Conservation (phyloP, 2,797 vertebrate species). For the Cossypha niveicapilla region DNA sequence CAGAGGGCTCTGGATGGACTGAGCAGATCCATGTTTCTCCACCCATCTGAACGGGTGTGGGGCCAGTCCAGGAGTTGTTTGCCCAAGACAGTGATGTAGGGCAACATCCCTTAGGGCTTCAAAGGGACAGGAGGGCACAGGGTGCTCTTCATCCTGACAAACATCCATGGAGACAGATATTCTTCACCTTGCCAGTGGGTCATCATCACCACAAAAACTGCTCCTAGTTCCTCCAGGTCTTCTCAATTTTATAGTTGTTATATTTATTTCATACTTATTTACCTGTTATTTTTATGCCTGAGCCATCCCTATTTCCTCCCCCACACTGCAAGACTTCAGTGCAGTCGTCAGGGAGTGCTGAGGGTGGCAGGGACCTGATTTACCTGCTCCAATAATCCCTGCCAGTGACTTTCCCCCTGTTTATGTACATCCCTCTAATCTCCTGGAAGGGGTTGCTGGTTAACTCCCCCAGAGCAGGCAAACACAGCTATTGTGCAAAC, state of each 20-base stretch:
- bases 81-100: fast-evolving
- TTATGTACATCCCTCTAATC: neutral
- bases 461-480: neutral
- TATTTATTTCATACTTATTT: neutral
- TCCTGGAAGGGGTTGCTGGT: neutral
- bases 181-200: neutral
- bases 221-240: neutral
- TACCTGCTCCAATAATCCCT: neutral
- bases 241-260: neutral
- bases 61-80: neutral
- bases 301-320: neutral
- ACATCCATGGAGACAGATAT: neutral
- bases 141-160: neutral
- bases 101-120: neutral
- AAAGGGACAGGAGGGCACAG: neutral
- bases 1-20: neutral
- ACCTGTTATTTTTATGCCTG: no score
- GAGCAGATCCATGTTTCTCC: neutral
- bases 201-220: neutral
- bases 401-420: neutral
- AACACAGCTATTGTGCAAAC: slow-evolving; percentile 18
- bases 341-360: neutral
- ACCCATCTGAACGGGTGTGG: neutral
- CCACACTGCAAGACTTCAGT: fast-evolving
- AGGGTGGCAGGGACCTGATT: neutral